Percentiles rank a stretch among this genome's conserved stretches.
Conservation (phyloP, 2,113 vertebrate species). For the Thamnophis sirtalis region DNA sequence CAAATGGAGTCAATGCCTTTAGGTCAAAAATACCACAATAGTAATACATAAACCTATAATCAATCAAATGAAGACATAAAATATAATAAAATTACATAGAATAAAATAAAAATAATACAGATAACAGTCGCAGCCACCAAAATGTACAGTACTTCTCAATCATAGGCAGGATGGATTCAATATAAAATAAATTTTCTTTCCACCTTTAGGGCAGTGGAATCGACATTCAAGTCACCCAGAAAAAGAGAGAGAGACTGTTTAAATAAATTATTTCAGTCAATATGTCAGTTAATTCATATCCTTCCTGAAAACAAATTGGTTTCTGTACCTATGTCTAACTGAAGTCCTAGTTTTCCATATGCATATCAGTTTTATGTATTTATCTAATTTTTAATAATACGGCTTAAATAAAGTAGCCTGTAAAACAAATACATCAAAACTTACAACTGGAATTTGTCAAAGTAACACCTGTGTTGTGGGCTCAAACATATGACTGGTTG, state of each 20-base stretch:
- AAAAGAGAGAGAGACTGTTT: neutral
- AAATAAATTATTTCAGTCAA: neutral
- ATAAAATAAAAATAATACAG: neutral
- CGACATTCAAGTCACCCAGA: neutral
- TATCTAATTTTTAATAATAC: neutral
- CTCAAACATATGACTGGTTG: neutral
- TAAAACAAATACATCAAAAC: neutral
- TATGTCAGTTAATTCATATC: neutral
- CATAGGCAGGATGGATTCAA: neutral
- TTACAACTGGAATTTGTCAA: neutral
- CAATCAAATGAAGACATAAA: neutral
- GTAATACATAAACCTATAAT: neutral
- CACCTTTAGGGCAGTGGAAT: neutral
- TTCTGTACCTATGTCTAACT: neutral
- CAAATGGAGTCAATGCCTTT: neutral
- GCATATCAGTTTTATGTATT: neutral
- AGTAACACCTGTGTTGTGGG: neutral
- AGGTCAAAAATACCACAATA: neutral
- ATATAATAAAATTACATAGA: neutral
- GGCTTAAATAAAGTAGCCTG: neutral
- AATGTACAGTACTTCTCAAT: neutral
- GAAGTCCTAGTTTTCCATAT: neutral
- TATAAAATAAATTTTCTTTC: neutral
- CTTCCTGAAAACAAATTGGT: neutral
- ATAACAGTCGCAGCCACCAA: neutral